Percentiles rank a stretch among this genome's conserved stretches.
Evolutionary conservation across 2,888 invertebrate genomes (phyloP).

Genomic region (Oligia latruncula): DNA sequence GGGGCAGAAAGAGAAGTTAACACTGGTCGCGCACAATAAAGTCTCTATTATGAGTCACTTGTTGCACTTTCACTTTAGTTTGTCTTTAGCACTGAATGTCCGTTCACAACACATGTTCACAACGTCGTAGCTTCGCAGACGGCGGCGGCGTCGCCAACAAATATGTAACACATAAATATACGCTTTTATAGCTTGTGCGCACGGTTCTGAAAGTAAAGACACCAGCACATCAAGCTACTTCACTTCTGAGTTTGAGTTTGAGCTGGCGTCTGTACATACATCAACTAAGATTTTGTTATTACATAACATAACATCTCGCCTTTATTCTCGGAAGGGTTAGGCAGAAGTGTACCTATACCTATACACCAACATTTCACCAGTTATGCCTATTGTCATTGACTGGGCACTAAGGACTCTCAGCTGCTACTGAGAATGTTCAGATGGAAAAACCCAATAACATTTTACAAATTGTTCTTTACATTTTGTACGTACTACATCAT

Average conservation of each 20-base stretch:
- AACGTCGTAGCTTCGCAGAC: too few relatives aligned
- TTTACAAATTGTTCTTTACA: background rate
- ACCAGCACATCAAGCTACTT: too few relatives aligned
- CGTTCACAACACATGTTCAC: too few relatives aligned
- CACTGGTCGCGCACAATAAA: too few relatives aligned
- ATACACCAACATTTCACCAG: background rate
- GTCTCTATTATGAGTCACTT: too few relatives aligned
- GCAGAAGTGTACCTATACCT: background rate
- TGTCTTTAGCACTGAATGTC: too few relatives aligned
- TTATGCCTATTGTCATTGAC: background rate
- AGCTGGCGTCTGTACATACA: too few relatives aligned
- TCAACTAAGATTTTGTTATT: background rate
- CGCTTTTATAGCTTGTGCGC: background rate
- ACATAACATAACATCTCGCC: background rate
- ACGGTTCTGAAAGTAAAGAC: background rate
- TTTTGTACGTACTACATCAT: background rate
- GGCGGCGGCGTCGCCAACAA: too few relatives aligned
- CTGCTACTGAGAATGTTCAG: background rate
- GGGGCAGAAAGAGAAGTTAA: too few relatives aligned
- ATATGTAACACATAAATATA: background rate
- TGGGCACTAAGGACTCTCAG: background rate
- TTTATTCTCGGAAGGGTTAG: background rate
- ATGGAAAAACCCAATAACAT: background rate
- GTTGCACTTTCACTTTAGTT: too few relatives aligned
- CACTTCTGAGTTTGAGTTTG: too few relatives aligned